Percentiles rank a stretch among this genome's conserved stretches.
Evolutionary conservation across 2,113 vertebrate species (phyloP).

Genomic region (Sinosuthora webbiana): DNA sequence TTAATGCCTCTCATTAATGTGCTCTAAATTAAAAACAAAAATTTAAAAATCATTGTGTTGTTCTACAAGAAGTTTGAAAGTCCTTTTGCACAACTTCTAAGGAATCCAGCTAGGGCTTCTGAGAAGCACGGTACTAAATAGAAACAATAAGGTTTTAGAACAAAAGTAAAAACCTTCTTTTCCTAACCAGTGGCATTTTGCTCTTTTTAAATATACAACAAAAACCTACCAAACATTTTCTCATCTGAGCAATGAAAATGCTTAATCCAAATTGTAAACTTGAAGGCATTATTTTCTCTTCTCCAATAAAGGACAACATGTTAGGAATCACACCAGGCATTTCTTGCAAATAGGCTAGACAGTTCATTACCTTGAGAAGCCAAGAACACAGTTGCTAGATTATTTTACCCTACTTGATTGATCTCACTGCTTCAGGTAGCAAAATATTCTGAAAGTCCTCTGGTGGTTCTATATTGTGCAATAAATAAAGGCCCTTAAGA

Average conservation of each 20-base stretch:
- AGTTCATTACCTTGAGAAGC: neutral
- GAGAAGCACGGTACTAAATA: neutral
- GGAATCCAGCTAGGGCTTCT: neutral
- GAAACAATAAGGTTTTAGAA: neutral
- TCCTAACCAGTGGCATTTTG: neutral
- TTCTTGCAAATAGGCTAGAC: neutral
- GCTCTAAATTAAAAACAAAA: neutral
- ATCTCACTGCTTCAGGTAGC: neutral
- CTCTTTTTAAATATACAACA: neutral
- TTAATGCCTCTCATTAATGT: neutral
- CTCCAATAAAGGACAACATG: neutral
- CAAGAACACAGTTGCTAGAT: neutral
- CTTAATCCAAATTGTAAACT: neutral
- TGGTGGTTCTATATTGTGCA: neutral
- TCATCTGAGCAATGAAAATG: neutral
- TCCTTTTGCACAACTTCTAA: neutral
- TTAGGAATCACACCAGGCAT: neutral
- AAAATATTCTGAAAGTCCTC: neutral
- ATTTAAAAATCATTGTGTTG: neutral
- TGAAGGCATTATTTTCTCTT: neutral
- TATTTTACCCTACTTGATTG: neutral
- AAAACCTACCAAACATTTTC: neutral
- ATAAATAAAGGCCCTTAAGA: neutral
- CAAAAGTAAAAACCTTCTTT: neutral
- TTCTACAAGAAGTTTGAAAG: neutral